phyloP scores from a whole-genome alignment of 1,140 invertebrate species.

The Rhyzopertha dominica region DNA sequence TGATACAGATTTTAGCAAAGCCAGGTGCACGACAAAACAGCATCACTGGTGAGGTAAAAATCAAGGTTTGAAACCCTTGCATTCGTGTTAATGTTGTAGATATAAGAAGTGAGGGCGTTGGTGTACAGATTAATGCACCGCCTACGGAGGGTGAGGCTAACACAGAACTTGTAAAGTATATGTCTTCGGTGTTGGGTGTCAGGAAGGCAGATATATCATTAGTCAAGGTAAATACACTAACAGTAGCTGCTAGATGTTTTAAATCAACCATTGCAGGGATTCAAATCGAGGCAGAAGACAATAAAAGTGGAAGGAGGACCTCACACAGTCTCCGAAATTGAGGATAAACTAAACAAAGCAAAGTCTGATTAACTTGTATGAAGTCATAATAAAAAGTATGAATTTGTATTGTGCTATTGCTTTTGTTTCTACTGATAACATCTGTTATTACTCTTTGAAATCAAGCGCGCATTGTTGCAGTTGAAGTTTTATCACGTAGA shows the following conservation, averaged over 20 bases:
- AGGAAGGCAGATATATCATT: constrained; percentile 61
- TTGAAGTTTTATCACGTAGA: too few species aligned
- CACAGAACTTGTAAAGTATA: constrained; percentile 63
- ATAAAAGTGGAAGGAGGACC: constrained; percentile 45
- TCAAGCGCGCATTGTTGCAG: too few species aligned
- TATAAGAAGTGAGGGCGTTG: constrained; percentile 28
- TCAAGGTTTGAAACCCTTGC: constrained; percentile 6
- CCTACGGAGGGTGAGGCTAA: constrained; percentile 73
- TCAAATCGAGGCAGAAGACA: constrained; percentile 49
- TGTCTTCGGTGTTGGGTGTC: constrained; percentile 57
- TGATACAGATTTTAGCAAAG: constrained; percentile 66
- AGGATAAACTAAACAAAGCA: too few species aligned
- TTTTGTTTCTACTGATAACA: too few species aligned
- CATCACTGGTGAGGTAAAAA: constrained; percentile 55
- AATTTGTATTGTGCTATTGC: too few species aligned
- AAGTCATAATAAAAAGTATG: too few species aligned
- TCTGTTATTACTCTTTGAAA: too few species aligned
- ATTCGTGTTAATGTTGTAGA: constrained; percentile 21
- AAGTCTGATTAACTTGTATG: too few species aligned
- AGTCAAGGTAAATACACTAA: constrained; percentile 50
- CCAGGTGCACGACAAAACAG: constrained; percentile 70
- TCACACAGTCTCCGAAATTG: too few species aligned
- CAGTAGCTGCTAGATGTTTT: constrained; percentile 8
- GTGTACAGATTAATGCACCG: constrained; percentile 66
- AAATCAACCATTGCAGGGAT: constrained; percentile 42